A percentile compares a stretch with the other conserved stretches of the same genome.
Conservation (phyloP, 2,888 invertebrate species). For the Lasioglossum zephyrum region DNA sequence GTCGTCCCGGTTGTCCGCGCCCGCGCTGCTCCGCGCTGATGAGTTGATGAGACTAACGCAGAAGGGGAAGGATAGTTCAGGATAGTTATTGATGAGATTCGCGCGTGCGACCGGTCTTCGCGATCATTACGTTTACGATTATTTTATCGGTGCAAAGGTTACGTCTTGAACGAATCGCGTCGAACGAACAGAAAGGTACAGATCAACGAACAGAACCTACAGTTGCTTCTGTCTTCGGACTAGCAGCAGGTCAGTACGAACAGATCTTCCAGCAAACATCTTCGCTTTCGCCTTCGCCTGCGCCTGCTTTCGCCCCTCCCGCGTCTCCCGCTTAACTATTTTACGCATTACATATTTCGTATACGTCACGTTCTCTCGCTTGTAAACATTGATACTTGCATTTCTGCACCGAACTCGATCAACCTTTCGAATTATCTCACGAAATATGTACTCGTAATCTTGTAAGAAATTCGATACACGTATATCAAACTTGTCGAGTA, state of each 20-base stretch:
- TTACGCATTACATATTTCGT: conserved; percentile 54
- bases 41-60: conserved; percentile 45
- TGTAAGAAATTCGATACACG: conserved; percentile 1
- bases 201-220: conserved; percentile 40
- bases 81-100: conserved; percentile 66
- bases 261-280: conserved; percentile 36
- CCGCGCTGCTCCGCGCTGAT: conserved; percentile 36
- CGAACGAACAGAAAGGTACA: conserved; percentile 11
- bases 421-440: background rate
- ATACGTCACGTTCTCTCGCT: conserved; percentile 46
- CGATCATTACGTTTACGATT: conserved; percentile 54
- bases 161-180: conserved; percentile 4
- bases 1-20: conserved; percentile 29
- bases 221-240: conserved; percentile 68
- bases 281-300: background rate
- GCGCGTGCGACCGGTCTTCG: conserved; percentile 69
- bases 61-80: conserved; percentile 36
- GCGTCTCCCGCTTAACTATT: conserved; percentile 67
- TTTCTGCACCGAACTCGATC: background rate
- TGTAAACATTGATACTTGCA: background rate
- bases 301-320: conserved; percentile 28
- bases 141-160: conserved; percentile 45
- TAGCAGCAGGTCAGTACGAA: conserved; percentile 65
- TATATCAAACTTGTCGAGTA: background rate
- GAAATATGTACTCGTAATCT: background rate